Percentiles rank a stretch among this genome's conserved stretches.
Conservation (phyloP, 2,113 vertebrate genomes). For the Phasianus colchicus region DNA sequence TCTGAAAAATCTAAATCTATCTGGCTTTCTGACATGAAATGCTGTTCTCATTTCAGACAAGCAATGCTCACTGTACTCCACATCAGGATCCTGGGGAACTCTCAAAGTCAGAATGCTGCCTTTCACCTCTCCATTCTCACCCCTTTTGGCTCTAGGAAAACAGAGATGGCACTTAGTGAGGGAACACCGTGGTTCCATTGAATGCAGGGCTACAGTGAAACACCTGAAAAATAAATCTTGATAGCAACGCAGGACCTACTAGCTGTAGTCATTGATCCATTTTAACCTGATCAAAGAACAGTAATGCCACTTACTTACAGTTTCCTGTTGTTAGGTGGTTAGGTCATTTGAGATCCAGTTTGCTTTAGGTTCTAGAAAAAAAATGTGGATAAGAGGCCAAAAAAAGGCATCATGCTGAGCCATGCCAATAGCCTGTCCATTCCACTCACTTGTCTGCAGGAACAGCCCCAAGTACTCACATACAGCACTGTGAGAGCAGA, state of each 20-base stretch:
- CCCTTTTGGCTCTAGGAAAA: neutral
- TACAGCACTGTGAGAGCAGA: neutral
- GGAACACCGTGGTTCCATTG: neutral
- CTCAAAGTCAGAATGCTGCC: neutral
- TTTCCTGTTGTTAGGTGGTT: neutral
- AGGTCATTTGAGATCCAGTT: neutral
- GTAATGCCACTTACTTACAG: neutral
- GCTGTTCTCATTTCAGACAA: neutral
- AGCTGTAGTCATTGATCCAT: neutral
- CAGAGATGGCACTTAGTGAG: neutral
- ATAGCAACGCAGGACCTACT: neutral
- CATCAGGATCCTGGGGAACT: neutral
- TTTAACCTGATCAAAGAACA: neutral
- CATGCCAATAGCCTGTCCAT: neutral
- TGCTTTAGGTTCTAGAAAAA: neutral
- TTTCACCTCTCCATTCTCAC: neutral
- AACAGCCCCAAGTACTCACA: neutral
- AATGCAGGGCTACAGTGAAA: neutral
- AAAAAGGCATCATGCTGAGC: neutral
- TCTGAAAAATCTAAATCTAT: neutral
- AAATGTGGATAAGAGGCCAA: neutral
- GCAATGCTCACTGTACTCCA: neutral
- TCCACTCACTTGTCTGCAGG: neutral
- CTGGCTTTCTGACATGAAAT: neutral
- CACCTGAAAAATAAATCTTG: constrained; percentile 11